Evolutionary conservation across 2,888 invertebrate species (phyloP).

Genomic region (Neoitamus cyanurus): DNA sequence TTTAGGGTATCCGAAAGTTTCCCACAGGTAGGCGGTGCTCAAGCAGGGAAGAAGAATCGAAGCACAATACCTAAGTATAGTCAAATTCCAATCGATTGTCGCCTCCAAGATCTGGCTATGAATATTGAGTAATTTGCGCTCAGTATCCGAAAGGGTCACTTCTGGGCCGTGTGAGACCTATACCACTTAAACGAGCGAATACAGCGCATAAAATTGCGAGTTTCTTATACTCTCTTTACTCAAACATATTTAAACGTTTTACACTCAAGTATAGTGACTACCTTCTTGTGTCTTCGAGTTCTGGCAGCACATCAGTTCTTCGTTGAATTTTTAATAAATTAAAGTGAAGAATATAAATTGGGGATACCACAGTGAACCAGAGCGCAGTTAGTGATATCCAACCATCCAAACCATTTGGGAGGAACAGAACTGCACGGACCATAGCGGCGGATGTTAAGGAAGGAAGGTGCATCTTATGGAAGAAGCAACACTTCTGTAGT

Average conservation of each 20-base stretch:
- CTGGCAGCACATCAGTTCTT: conserved; percentile 53
- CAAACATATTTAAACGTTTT: not conserved
- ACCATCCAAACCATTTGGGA: conserved; percentile 62
- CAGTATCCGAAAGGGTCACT: conserved; percentile 25
- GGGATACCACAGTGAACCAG: conserved; percentile 62
- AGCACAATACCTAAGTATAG: conserved; percentile 26
- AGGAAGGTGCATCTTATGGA: not conserved
- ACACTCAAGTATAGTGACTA: not conserved
- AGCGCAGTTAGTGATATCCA: conserved; percentile 66
- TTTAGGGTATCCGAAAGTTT: conserved; percentile 6
- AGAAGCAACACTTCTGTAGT: not conserved
- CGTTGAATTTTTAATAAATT: conserved; percentile 67
- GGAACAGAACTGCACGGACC: conserved; percentile 32
- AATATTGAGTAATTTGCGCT: conserved; percentile 34
- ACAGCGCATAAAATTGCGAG: not conserved
- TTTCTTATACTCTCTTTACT: conserved; percentile 22
- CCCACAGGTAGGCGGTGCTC: not conserved
- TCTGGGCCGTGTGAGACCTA: conserved; percentile 20
- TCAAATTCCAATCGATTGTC: conserved; percentile 39
- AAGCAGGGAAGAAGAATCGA: not conserved
- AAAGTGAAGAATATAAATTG: conserved; percentile 67
- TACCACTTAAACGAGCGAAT: not conserved
- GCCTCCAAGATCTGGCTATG: conserved; percentile 30
- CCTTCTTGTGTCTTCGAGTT: conserved; percentile 32
- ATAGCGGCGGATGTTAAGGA: conserved; percentile 22